These are phyloP conservation scores for Plectus sambesii DNA, from an alignment of 1,140 invertebrate species.

Conservation along the genomic window DNA sequence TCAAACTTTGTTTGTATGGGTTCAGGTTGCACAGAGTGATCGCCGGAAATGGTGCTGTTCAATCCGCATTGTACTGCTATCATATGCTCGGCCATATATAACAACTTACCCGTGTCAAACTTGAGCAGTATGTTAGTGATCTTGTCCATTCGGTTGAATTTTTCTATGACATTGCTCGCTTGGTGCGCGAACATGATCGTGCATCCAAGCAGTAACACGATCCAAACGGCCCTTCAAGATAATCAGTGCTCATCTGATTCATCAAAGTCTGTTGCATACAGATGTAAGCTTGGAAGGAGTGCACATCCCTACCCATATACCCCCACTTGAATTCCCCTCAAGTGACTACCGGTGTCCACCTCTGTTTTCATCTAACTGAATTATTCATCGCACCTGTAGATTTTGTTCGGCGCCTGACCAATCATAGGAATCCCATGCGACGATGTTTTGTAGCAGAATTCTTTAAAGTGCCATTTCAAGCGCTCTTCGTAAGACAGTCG, in stretches of 20 bases:
- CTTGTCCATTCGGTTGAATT: conserved; percentile 37
- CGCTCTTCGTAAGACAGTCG: no score
- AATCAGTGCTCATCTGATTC: no score
- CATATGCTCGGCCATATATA: conserved; percentile 1
- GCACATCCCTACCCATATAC: no score
- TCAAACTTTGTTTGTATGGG: conserved; percentile 35
- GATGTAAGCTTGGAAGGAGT: no score
- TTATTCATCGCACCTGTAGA: conserved; percentile 26
- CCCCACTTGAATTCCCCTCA: no score
- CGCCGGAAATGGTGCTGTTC: conserved; percentile 35
- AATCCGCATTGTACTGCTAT: conserved; percentile 9
- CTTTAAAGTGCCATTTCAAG: conserved; percentile 28
- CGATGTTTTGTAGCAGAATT: conserved; percentile 41
- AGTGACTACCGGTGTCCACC: no score
- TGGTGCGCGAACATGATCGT: conserved; percentile 27
- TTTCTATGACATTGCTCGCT: conserved; percentile 29
- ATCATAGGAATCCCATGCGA: conserved; percentile 41
- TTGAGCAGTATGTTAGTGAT: conserved; percentile 40
- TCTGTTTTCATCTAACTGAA: no score
- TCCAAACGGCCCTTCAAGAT: conserved; percentile 27
- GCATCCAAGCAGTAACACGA: conserved; percentile 28
- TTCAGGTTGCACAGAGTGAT: conserved; percentile 39
- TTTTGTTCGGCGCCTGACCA: conserved; percentile 33
- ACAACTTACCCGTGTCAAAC: conserved; percentile 25
- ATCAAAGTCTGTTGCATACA: no score